A percentile compares a stretch with the other conserved stretches of the same genome.
These are phyloP conservation scores for Glyphotaelius pellucidus DNA, from an alignment of 2,888 invertebrate species.

Conservation along the genomic window DNA sequence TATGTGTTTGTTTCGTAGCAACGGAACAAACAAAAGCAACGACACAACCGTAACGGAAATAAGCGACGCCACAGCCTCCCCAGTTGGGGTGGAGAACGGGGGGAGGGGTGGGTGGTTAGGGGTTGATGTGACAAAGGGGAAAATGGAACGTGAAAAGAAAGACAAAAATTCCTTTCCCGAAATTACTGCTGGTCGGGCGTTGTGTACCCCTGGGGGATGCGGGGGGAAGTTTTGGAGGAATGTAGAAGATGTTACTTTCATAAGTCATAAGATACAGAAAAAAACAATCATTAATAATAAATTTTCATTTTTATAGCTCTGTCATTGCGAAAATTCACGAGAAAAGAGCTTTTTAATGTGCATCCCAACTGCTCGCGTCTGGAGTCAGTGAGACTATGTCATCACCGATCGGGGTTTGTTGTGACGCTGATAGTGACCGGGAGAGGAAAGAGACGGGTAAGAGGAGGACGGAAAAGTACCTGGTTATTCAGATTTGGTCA, in stretches of 20 bases:
- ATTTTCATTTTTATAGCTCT: too few relatives aligned
- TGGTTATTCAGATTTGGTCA: too few relatives aligned
- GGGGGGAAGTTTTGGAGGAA: not conserved
- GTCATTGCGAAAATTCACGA: too few relatives aligned
- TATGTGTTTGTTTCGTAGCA: conserved; percentile 47
- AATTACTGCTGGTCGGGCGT: not conserved
- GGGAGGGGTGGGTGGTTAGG: not conserved
- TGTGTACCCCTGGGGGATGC: not conserved
- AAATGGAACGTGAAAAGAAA: conserved; percentile 54
- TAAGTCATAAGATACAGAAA: not conserved
- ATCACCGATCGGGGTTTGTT: too few relatives aligned
- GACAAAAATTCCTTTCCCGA: conserved; percentile 47
- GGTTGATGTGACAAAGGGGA: conserved; percentile 31
- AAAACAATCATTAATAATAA: not conserved
- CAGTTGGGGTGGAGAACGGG: not conserved
- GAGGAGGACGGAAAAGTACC: too few relatives aligned
- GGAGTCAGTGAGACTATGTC: too few relatives aligned
- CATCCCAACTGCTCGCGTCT: too few relatives aligned
- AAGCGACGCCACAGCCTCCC: conserved; percentile 34
- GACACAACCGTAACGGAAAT: conserved; percentile 57
- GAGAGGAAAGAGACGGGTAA: too few relatives aligned
- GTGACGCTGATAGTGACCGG: too few relatives aligned
- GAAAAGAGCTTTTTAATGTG: too few relatives aligned
- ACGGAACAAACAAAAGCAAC: conserved; percentile 54
- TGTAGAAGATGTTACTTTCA: not conserved